Evolutionary conservation across 2,888 invertebrate genomes (phyloP), one percentile per base, ranked within the genome.

Genomic region (Hypsopygia costalis): DNA sequence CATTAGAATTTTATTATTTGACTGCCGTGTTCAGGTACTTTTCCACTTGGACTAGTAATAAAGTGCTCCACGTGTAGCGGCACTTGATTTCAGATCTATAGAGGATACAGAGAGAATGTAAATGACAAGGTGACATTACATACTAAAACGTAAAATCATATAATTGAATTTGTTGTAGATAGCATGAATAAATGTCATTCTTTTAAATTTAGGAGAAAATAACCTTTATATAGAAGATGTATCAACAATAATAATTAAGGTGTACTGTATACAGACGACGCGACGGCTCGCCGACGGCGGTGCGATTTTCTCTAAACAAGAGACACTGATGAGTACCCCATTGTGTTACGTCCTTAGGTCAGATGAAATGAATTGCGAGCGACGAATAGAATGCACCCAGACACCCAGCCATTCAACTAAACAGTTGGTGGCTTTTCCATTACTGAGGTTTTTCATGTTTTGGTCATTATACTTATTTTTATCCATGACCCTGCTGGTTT

Each of bases 231-330:
- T 43, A 48, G 25, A 52, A 55, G 51, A 46, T 50, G 51, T 49
- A 55, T 55, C 42, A 65, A 73, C 69, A 78, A 77, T 81, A 65
- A 73, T 69, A 78, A 77, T 81, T 75, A 81, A 64, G 69, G 47
- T 48, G 59, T 57, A 71, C 73, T 48, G 59, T 57, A 71, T 74
- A 69, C 68, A 69, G 65, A 62, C 56, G 34, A 37, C 40, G 49
- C 49, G 52, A 51, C 43, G 52, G 47, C 55, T 56, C 53, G 57
- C 41, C 62, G 57, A 53, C 63, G 58, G 64, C 74, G 4, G 61
- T 56, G 54, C 63, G 58, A 65, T 75, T 77, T 72, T 61, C 65
- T 58, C 68, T 69, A 78, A 81, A 83, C 85, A 86, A 85, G 85
- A 76, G 81, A 41, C 61, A 43, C 69, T 86, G 85, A 86, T 85